phyloP scores from a whole-genome alignment of 2,797 vertebrate species.

The Tadarida brasiliensis region DNA sequence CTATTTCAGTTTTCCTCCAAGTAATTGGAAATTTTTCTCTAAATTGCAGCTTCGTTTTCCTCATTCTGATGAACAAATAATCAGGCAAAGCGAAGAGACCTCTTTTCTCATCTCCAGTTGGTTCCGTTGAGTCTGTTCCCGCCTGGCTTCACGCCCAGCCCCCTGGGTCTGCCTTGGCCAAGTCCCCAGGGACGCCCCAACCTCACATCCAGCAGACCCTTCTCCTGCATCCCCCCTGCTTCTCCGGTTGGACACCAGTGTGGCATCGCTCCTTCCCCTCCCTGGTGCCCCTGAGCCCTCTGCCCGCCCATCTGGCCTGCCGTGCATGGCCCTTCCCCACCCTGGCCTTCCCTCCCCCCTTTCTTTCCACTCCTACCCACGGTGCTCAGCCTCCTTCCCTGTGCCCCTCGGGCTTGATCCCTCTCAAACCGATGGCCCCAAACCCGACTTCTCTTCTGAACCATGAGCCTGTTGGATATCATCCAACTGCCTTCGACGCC shows the following conservation, averaged over 20 bases:
- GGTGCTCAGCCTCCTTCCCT: background rate
- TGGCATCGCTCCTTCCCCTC: background rate
- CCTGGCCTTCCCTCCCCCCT: background rate
- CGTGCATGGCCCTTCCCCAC: no score
- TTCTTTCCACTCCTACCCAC: background rate
- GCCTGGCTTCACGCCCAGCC: background rate
- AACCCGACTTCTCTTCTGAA: background rate
- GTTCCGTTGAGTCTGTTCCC: background rate
- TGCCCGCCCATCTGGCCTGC: background rate
- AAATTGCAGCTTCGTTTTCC: background rate
- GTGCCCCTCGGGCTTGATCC: background rate
- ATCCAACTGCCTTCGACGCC: background rate
- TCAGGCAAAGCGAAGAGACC: background rate
- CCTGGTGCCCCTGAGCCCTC: background rate
- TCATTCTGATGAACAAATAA: background rate
- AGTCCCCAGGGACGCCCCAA: background rate
- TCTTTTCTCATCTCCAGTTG: background rate
- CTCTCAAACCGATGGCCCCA: background rate
- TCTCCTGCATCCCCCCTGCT: background rate
- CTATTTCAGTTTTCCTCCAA: background rate
- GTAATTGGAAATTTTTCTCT: background rate
- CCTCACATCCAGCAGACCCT: background rate
- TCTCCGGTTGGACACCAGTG: no score
- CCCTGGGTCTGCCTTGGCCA: rapidly evolving
- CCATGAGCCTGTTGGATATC: background rate